These are phyloP conservation scores for Drosophila formosana DNA, from an alignment of 2,888 invertebrate species.

Conservation along the genomic window DNA sequence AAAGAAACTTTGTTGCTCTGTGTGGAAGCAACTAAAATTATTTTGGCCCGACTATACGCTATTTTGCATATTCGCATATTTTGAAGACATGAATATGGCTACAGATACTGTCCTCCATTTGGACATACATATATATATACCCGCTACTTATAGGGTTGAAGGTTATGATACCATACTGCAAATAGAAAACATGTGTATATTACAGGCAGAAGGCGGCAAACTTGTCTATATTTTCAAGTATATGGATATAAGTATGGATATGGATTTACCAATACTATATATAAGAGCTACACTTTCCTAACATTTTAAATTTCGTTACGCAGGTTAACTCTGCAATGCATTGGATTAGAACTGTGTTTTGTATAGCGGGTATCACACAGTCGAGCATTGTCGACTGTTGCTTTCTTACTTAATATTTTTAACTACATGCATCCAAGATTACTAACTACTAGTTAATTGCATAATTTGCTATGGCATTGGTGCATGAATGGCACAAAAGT, in stretches of 20 bases:
- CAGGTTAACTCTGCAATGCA: too few relatives aligned
- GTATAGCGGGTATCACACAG: not conserved
- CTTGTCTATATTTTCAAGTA: too few relatives aligned
- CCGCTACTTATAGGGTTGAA: not conserved
- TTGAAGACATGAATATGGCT: not conserved
- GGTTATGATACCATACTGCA: not conserved
- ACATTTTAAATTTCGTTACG: too few relatives aligned
- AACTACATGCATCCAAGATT: constrained; percentile 6
- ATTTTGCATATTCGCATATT: too few relatives aligned
- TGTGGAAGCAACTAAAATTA: too few relatives aligned
- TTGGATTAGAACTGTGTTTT: too few relatives aligned
- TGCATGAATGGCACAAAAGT: constrained; percentile 75
- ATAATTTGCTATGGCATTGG: constrained; percentile 73
- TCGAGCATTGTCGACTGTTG: not conserved
- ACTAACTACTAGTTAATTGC: constrained; percentile 36
- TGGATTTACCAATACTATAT: too few relatives aligned
- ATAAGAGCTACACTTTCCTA: too few relatives aligned
- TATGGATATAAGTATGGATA: too few relatives aligned
- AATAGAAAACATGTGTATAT: not conserved
- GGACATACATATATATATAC: not conserved
- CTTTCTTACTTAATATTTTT: not conserved
- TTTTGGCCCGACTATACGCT: too few relatives aligned
- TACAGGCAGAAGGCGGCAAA: too few relatives aligned
- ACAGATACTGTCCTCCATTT: not conserved
- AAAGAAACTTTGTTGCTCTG: too few relatives aligned